phyloP scores from a whole-genome alignment of 2,888 invertebrate species.

The Trileptium ribeirensis region DNA sequence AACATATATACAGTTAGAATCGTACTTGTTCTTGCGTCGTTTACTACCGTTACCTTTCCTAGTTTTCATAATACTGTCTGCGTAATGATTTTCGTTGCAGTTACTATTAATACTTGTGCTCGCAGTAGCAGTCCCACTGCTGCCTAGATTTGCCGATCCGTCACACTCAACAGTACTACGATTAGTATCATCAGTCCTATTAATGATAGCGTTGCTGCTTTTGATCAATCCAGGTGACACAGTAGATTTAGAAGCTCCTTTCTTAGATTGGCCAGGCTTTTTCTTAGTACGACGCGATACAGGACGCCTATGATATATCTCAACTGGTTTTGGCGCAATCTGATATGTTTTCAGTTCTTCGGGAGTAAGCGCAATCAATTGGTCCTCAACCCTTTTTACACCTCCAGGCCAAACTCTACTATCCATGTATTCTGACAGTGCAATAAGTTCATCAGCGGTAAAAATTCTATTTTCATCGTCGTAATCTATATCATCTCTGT shows the following conservation, averaged over 20 bases:
- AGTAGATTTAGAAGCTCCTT: neutral
- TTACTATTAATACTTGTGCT: neutral
- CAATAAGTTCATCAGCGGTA: neutral
- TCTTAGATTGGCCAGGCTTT: neutral
- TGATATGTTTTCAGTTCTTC: neutral
- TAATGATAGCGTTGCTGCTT: neutral
- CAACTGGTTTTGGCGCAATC: neutral
- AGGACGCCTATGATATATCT: neutral
- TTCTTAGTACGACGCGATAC: neutral
- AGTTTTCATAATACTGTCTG: neutral
- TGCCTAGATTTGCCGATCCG: neutral
- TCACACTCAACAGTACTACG: no score
- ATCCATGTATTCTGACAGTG: neutral
- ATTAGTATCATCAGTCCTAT: neutral
- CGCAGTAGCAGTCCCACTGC: neutral
- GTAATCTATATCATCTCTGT: no score
- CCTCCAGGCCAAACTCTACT: neutral
- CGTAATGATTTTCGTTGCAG: no score
- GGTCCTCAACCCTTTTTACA: neutral
- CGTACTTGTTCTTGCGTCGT: neutral
- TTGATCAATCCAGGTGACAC: neutral
- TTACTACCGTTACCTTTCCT: neutral
- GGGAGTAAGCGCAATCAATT: neutral
- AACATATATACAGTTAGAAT: neutral
- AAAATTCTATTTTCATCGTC: neutral